Evolutionary conservation across 1,140 invertebrate species (phyloP), one percentile per base, ranked within the genome.

Genomic region (Papilio glaucus): DNA sequence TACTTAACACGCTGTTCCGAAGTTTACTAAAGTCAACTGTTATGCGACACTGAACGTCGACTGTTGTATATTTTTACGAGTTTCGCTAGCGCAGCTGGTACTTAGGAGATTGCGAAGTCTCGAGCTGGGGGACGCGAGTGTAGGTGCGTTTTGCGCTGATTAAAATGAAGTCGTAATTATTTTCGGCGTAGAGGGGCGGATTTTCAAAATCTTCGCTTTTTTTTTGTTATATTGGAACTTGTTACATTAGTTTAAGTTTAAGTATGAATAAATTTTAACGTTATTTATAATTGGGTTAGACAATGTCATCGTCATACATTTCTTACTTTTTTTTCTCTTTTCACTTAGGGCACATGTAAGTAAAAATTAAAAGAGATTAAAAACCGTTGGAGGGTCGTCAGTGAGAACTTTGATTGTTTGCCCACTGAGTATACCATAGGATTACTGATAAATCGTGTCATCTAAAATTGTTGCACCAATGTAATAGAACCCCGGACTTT

Each of bases 41-140:
- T 85, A 85, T 84, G 84, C 71, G 78, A 83, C 81, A 78, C 75
- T 81, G 73, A 81, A 68, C 74, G 78, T 83, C 81, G 80, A 79
- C 80, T 78, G 82, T 75, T 83, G 81, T 85, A 87, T 87, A 87
- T 84, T 89, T 89, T 88, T 87, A 89, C 84, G 88, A 83, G 72
- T 76, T 71, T 75, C 65, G 70, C 29, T 74, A 71, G 72, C 79
- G 76, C 86, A 88, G 85, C 80, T 89, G 86, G 65, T 53, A 77
- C 81, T 82, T 85, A 83, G 85, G 81, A 84, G 82, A 88, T 89
- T 88, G 82, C 63, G 74, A 80, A 77, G 72, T 74, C 62, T 74
- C 81, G 76, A 26, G 57, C 73, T 77, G 71, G 65, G 67, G 67
- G 67, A 53, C 6, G 38, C 38, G 1, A 4, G 45, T 18, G 26